Conservation (phyloP, 1,140 invertebrate species). For the Drosophila neocordata region DNA sequence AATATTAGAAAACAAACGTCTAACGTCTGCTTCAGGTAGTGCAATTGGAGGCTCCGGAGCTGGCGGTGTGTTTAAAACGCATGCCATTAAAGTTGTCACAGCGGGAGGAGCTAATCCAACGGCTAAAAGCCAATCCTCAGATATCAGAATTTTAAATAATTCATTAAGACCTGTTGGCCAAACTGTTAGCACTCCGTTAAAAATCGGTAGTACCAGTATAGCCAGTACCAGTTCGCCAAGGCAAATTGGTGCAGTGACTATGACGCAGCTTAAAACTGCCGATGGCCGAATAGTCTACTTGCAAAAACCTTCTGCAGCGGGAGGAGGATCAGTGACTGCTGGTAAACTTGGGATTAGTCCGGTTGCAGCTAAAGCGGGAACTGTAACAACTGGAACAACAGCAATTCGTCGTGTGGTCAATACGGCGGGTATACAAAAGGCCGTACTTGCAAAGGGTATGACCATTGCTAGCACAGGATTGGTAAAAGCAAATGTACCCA, state of each 20-base stretch:
- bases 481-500: slow-evolving; percentile 43
- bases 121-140: slow-evolving; percentile 31
- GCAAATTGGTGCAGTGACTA: slow-evolving; percentile 29
- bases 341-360: background rate
- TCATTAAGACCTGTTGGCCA: slow-evolving; percentile 32
- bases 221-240: slow-evolving; percentile 41
- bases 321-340: background rate
- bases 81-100: slow-evolving; percentile 47
- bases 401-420: slow-evolving; percentile 26
- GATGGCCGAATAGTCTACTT: slow-evolving; percentile 59
- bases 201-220: slow-evolving; percentile 34
- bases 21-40: slow-evolving; percentile 4
- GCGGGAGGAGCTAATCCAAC: slow-evolving; percentile 21
- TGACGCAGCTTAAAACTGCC: slow-evolving; percentile 59
- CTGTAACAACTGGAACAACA: background rate
- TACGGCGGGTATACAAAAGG: slow-evolving; percentile 48
- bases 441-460: slow-evolving; percentile 50
- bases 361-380: slow-evolving; percentile 11
- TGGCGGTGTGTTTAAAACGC: slow-evolving; percentile 43
- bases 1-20: slow-evolving; percentile 59
- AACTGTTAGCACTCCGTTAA: slow-evolving; percentile 8
- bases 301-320: slow-evolving; percentile 38
- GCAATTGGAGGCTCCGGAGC: slow-evolving; percentile 1
- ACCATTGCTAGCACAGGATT: slow-evolving; percentile 37
- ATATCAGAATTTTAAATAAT: slow-evolving; percentile 63